Base-by-base conservation (phyloP, 2,797 vertebrate species). In the Clarias pachynema region DNA sequence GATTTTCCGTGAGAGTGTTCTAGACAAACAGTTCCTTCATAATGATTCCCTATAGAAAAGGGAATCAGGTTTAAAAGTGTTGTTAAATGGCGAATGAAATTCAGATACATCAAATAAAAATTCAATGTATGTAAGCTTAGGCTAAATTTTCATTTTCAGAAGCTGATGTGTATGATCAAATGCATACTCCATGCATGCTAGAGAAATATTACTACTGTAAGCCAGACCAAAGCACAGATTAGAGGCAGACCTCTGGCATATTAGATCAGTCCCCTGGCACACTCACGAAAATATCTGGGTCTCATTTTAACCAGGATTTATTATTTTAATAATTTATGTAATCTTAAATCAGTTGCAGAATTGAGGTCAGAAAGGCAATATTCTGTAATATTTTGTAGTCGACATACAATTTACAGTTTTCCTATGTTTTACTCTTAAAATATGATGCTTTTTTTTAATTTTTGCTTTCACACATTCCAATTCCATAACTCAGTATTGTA, bases 261-360 rank as follows among this genome's bases (percentile, higher is more conserved):
- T 92, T 83, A 91, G 84, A 84, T 91, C 90, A 92, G 70, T 56
- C 81, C 66, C 87, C 75, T 91, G 90, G 89, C 81, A 74, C 34
- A 1, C 62, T 66, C 57, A 34, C 8, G 59, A 60, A 69, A 70
- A 74, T 57, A 53, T 72, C 81, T 73, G 74, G 65, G 59, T 73
- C 57, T 85, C 12, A 86, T 82, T 79, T 44, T 56, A 78, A 85
- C 37, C 63, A 82, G 66, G 26, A 56, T 80, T 82, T 53, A 79
- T 83, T 77, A 86, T 85, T 24, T 53, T 60, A 84, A 26, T 60
- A n/a, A 77, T 77, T 8, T 74, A 22, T 60, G 31, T 62, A 37
- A 60, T 60, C 57, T 40, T 62, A 69, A 80, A 83, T 65, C 82
- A 65, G 69, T 57, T 81, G 80, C 82, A 87, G 62, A 89, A 86